These are phyloP conservation scores for Lipophrys pholis DNA, from an alignment of 2,113 vertebrate genomes.

Conservation along the genomic window DNA sequence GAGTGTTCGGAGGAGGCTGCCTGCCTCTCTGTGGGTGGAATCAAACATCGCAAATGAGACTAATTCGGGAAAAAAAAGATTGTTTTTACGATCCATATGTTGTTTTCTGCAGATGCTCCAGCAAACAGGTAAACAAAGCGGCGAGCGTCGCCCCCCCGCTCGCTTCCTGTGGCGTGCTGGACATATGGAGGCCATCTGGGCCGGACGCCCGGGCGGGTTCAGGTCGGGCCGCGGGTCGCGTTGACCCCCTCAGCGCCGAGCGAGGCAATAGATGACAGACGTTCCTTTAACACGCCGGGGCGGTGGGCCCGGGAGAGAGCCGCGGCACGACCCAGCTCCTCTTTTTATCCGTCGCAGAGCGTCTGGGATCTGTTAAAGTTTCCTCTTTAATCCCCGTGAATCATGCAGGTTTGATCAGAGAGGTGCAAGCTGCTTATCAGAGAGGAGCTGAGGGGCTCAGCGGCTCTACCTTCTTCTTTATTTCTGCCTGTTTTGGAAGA, in stretches of 20 bases:
- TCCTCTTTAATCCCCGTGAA: constrained; percentile 10
- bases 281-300: constrained; percentile 8
- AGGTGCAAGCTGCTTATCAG: constrained; percentile 9
- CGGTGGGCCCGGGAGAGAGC: constrained; percentile 18
- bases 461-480: constrained; percentile 25
- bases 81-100: constrained; percentile 6
- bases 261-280: constrained; percentile 16
- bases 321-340: background rate
- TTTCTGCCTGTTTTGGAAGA: constrained; percentile 15
- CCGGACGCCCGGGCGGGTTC: constrained; percentile 3
- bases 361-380: background rate
- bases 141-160: constrained; percentile 23
- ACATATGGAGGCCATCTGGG: constrained; percentile 83
- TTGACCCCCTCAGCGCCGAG: constrained; percentile 40
- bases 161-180: constrained; percentile 35
- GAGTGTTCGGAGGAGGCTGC: too few relatives aligned
- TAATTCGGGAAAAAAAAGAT: too few relatives aligned
- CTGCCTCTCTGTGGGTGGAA: background rate
- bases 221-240: constrained; percentile 55
- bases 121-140: constrained; percentile 10
- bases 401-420: background rate
- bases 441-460: constrained; percentile 6
- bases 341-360: background rate
- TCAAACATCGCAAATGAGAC: too few relatives aligned
- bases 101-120: constrained; percentile 43